A percentile compares a stretch with the other conserved stretches of the same genome.
These are phyloP conservation scores for Gymnocypris eckloni DNA, from an alignment of 2,797 vertebrate genomes.

Conservation along the genomic window DNA sequence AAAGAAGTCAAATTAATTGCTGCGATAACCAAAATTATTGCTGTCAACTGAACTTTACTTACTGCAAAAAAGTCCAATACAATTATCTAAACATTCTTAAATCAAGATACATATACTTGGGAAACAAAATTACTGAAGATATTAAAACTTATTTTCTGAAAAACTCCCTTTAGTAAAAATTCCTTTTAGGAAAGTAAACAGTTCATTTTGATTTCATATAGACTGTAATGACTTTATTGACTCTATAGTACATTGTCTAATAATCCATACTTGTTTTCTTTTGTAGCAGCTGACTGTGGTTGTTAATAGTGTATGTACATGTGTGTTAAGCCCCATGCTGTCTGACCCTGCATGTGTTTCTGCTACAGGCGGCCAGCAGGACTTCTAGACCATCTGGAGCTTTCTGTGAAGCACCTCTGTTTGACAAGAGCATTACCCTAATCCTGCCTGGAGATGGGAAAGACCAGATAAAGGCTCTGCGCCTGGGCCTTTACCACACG, in stretches of 20 bases:
- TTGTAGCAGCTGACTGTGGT: neutral
- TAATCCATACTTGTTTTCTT: neutral
- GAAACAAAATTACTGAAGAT: too few relatives aligned
- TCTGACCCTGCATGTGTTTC: slow-evolving; percentile 57
- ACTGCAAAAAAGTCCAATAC: too few relatives aligned
- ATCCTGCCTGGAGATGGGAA: slow-evolving; percentile 71
- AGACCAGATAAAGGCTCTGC: slow-evolving; percentile 61
- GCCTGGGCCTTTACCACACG: slow-evolving; percentile 1
- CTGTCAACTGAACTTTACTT: too few relatives aligned
- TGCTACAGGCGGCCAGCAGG: slow-evolving; percentile 56
- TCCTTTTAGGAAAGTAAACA: too few relatives aligned
- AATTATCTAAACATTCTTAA: too few relatives aligned
- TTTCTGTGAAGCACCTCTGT: slow-evolving; percentile 70
- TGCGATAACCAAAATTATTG: too few relatives aligned
- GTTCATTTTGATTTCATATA: too few relatives aligned
- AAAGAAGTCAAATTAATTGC: too few relatives aligned
- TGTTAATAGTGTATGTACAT: slow-evolving; percentile 9
- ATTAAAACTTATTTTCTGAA: too few relatives aligned
- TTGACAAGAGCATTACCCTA: slow-evolving; percentile 74
- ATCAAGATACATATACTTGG: too few relatives aligned
- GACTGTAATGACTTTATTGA: neutral
- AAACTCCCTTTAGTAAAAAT: too few relatives aligned
- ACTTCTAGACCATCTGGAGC: slow-evolving; percentile 74
- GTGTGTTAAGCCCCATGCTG: slow-evolving; percentile 56
- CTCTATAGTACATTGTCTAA: neutral